Percentiles rank a stretch among this genome's conserved stretches.
Evolutionary conservation across 2,888 invertebrate species (phyloP).

Genomic region (Agrotis puta): DNA sequence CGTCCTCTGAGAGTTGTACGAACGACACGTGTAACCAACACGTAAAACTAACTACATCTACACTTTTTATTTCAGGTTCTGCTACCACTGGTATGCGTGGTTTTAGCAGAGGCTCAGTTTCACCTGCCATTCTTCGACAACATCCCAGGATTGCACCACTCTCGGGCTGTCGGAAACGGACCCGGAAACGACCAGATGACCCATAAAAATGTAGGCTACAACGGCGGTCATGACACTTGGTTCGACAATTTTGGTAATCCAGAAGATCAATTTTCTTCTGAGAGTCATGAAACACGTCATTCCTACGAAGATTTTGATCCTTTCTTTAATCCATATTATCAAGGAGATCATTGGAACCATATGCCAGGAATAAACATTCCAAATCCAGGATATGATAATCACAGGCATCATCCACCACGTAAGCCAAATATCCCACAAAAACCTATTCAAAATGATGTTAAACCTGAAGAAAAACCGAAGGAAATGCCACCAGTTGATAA

Average conservation of each 20-base stretch:
- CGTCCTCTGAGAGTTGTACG: not conserved
- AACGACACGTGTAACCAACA: slow-evolving; percentile 13
- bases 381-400: not conserved
- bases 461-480: not conserved
- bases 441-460: not conserved
- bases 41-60: not conserved
- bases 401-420: not conserved
- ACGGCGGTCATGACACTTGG: slow-evolving; percentile 24
- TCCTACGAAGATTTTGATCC: slow-evolving; percentile 22
- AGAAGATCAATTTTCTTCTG: slow-evolving; percentile 10
- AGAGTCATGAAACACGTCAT: slow-evolving; percentile 12
- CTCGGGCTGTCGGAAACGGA: not conserved
- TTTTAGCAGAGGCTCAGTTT: slow-evolving; percentile 28
- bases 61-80: slow-evolving; percentile 54
- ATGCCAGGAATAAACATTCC: slow-evolving; percentile 36
- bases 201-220: not conserved
- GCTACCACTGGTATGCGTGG: slow-evolving; percentile 33
- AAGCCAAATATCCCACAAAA: not conserved
- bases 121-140: slow-evolving; percentile 21
- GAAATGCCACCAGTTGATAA: not conserved
- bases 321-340: slow-evolving; percentile 20
- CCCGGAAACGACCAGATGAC: not conserved
- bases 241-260: slow-evolving; percentile 30
- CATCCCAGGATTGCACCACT: not conserved
- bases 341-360: not conserved